Evolutionary conservation across 2,888 invertebrate species (phyloP).

Genomic region (Cactoblastis cactorum): DNA sequence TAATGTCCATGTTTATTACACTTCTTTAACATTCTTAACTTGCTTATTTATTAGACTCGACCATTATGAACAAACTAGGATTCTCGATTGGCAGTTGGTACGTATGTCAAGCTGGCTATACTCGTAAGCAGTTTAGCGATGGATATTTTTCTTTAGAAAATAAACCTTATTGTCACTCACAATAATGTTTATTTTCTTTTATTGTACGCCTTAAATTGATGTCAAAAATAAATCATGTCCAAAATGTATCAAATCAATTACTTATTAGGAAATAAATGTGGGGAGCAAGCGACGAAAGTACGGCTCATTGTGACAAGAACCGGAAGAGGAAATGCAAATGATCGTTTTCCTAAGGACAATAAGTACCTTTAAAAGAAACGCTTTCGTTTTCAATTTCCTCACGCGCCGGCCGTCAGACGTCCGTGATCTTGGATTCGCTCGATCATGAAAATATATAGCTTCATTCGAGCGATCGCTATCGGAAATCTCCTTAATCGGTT

Average conservation of each 20-base stretch:
- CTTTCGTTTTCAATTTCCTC: conserved; percentile 71
- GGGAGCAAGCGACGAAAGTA: conserved; percentile 6
- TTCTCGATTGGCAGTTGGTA: no score
- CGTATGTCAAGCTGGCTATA: no score
- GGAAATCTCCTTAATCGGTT: conserved; percentile 77
- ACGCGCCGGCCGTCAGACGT: conserved; percentile 72
- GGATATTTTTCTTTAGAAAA: no score
- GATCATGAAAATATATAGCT: conserved; percentile 79
- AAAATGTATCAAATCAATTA: no score
- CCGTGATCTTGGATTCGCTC: conserved; percentile 71
- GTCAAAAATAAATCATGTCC: neutral
- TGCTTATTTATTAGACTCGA: neutral
- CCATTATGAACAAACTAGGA: neutral
- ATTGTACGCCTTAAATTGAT: no score
- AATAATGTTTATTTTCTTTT: no score
- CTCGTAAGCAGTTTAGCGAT: no score
- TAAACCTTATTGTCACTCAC: no score
- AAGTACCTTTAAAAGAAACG: conserved; percentile 59
- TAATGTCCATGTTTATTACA: no score
- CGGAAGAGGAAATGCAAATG: conserved; percentile 38
- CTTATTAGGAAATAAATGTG: neutral
- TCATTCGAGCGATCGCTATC: conserved; percentile 75
- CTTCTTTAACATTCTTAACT: no score
- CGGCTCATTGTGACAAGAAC: conserved; percentile 21
- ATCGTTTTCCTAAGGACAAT: conserved; percentile 49